Evolutionary conservation across 2,113 vertebrate genomes (phyloP).

Genomic region (Actenoides lindsayi): DNA sequence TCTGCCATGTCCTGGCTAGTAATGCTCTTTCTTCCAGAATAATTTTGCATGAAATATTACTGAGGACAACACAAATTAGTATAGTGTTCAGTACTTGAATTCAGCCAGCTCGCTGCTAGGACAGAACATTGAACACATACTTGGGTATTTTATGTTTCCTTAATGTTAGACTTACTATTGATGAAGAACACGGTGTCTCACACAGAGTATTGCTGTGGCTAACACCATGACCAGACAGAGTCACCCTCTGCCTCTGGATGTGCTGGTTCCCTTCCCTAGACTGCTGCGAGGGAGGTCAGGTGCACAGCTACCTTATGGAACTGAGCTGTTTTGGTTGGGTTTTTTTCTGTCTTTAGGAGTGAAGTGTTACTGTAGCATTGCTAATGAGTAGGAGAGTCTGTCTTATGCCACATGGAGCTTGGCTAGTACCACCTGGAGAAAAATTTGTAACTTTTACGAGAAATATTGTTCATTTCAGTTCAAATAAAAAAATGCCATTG

Average conservation of each 20-base stretch:
- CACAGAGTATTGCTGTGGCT: neutral
- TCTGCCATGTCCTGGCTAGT: neutral
- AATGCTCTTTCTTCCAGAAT: neutral
- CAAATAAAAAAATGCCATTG: neutral
- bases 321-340: neutral
- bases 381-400: neutral
- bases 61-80: neutral
- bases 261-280: neutral
- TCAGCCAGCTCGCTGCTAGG: neutral
- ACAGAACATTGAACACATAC: too few species aligned
- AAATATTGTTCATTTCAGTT: neutral
- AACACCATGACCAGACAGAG: neutral
- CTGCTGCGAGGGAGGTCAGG: neutral
- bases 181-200: neutral
- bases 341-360: neutral
- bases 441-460: neutral
- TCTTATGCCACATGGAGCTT: neutral
- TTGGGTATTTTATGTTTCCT: neutral
- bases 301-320: fast-evolving
- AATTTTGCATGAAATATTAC: neutral
- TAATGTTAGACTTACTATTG: neutral
- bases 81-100: neutral
- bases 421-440: neutral
- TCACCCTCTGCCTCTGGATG: neutral
- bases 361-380: neutral